A percentile compares a stretch with the other conserved stretches of the same genome.
phyloP scores from a whole-genome alignment of 2,797 vertebrate species.

The Gobio occitaniae region DNA sequence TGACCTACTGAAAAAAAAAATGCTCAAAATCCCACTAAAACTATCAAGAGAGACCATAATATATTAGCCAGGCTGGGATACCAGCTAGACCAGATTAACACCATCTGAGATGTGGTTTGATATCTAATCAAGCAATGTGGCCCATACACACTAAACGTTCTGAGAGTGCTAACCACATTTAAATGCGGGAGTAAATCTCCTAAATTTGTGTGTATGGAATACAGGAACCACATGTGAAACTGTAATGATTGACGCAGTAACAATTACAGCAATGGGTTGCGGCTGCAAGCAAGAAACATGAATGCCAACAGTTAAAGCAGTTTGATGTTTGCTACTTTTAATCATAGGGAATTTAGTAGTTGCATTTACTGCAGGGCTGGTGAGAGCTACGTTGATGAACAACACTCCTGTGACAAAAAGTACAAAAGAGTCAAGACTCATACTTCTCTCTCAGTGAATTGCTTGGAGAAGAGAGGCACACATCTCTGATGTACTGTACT shows the following conservation, averaged over 20 bases:
- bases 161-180: neutral
- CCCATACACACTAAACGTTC: neutral
- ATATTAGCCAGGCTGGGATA: neutral
- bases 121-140: neutral
- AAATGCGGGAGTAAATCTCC: neutral
- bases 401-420: too few relatives aligned
- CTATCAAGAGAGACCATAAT: neutral
- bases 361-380: neutral
- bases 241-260: slow-evolving; percentile 24
- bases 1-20: neutral
- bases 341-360: neutral
- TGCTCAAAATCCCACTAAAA: neutral
- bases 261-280: neutral
- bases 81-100: neutral
- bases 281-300: neutral
- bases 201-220: neutral
- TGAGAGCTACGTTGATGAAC: neutral
- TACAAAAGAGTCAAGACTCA: neutral
- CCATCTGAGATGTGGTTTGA: neutral
- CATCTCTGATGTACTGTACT: neutral
- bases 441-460: neutral
- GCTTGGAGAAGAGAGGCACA: neutral
- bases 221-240: slow-evolving; percentile 21
- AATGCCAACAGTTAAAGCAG: neutral
- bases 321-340: neutral